A percentile compares a stretch with the other conserved stretches of the same genome.
Conservation (phyloP, 1,140 invertebrate genomes). For the Ditylenchus dipsaci region DNA sequence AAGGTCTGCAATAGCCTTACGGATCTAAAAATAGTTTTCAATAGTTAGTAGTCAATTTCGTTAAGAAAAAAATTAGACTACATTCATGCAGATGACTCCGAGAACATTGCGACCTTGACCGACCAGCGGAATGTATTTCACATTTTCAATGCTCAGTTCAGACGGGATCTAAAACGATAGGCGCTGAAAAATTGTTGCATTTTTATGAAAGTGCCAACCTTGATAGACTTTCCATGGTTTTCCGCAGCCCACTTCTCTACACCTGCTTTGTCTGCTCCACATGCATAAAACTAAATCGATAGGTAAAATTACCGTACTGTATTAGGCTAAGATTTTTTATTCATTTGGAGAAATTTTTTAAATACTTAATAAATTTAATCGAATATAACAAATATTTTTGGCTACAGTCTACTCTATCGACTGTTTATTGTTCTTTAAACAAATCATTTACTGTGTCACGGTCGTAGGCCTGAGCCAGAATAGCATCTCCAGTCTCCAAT, state of each 20-base stretch:
- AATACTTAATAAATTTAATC: too few relatives aligned
- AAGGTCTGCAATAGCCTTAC: too few relatives aligned
- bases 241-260: slow-evolving; percentile 34
- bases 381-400: too few relatives aligned
- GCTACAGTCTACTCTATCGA: too few relatives aligned
- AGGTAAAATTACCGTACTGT: too few relatives aligned
- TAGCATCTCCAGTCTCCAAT: slow-evolving; percentile 29
- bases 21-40: too few relatives aligned
- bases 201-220: slow-evolving; percentile 14
- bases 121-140: slow-evolving; percentile 27
- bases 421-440: too few relatives aligned
- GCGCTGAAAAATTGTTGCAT: background rate
- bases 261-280: slow-evolving; percentile 15
- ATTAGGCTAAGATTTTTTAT: too few relatives aligned
- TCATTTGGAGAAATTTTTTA: too few relatives aligned
- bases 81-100: slow-evolving; percentile 26
- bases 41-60: too few relatives aligned
- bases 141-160: slow-evolving; percentile 16
- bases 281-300: slow-evolving; percentile 21
- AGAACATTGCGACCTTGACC: slow-evolving; percentile 32
- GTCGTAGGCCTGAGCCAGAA: slow-evolving; percentile 36
- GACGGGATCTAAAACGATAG: slow-evolving; percentile 15
- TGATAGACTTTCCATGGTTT: slow-evolving; percentile 33
- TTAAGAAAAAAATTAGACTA: background rate
- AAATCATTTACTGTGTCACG: slow-evolving; percentile 11